Evolutionary conservation across 2,113 vertebrate species (phyloP).

Genomic region (Epinephelus cyanopodus): DNA sequence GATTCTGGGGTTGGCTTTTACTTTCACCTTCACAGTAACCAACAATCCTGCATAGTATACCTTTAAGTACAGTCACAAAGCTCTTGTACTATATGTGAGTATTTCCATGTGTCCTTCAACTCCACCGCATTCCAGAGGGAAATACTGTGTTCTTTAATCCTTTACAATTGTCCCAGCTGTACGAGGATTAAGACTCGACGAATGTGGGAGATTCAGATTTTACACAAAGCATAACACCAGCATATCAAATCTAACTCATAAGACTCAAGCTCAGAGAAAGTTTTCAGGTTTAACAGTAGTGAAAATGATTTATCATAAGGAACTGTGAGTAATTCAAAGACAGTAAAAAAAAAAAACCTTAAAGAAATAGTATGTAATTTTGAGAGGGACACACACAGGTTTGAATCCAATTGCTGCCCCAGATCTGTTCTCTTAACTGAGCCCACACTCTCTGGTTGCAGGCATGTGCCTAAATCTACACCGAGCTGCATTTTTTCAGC

Average conservation of each 20-base stretch:
- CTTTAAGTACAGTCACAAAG: background rate
- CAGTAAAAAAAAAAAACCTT: too few species aligned
- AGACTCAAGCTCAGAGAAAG: too few species aligned
- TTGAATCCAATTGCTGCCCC: background rate
- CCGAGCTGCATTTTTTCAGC: constrained; percentile 53
- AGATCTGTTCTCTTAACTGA: constrained; percentile 18
- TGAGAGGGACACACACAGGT: background rate
- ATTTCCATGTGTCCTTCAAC: background rate
- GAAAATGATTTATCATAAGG: too few species aligned
- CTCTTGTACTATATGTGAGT: background rate
- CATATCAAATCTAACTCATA: background rate
- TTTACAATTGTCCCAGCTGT: background rate
- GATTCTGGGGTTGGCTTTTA: too few species aligned
- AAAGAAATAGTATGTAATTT: background rate
- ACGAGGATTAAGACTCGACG: too few species aligned
- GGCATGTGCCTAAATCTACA: constrained; percentile 5
- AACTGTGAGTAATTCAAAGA: too few species aligned
- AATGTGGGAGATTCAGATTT: background rate
- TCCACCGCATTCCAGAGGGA: background rate
- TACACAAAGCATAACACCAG: background rate
- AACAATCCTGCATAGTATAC: too few species aligned
- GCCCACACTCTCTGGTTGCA: background rate
- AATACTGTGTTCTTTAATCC: background rate
- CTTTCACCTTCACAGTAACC: too few species aligned
- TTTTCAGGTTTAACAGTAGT: too few species aligned